Conservation (phyloP, 2,888 invertebrate species). For the Tipula confusa region DNA sequence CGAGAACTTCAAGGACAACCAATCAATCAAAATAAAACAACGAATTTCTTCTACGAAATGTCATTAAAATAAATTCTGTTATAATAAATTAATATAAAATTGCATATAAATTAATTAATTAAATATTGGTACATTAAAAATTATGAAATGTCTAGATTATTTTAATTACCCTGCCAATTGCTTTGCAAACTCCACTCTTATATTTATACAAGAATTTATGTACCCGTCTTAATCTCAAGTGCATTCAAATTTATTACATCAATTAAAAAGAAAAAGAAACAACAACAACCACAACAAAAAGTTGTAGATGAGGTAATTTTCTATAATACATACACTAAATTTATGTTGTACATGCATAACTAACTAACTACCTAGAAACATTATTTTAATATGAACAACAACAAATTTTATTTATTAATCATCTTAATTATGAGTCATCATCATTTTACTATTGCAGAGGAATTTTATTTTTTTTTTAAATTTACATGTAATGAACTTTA, state of each 20-base stretch:
- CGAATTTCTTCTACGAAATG: slow-evolving; percentile 16
- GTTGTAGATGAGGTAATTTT: neutral
- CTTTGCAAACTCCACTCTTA: neutral
- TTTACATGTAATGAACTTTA: slow-evolving; percentile 12
- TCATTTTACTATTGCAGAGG: neutral
- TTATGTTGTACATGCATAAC: neutral
- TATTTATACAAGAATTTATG: neutral
- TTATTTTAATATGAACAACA: neutral
- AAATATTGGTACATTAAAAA: neutral
- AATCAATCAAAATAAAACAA: neutral
- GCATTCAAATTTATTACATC: neutral
- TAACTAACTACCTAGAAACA: neutral
- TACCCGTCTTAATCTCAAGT: too few relatives aligned
- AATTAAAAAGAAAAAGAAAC: neutral
- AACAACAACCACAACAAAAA: too few relatives aligned
- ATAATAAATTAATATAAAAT: neutral
- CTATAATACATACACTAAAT: too few relatives aligned
- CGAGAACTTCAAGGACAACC: neutral
- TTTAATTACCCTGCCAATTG: too few relatives aligned
- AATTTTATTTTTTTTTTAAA: neutral
- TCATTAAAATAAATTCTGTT: neutral
- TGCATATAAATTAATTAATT: neutral
- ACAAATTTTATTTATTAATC: neutral
- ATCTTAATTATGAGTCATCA: slow-evolving; percentile 14
- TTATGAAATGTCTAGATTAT: neutral